Conservation (phyloP, 2,888 invertebrate genomes). For the Pristionchus maxplancki region DNA sequence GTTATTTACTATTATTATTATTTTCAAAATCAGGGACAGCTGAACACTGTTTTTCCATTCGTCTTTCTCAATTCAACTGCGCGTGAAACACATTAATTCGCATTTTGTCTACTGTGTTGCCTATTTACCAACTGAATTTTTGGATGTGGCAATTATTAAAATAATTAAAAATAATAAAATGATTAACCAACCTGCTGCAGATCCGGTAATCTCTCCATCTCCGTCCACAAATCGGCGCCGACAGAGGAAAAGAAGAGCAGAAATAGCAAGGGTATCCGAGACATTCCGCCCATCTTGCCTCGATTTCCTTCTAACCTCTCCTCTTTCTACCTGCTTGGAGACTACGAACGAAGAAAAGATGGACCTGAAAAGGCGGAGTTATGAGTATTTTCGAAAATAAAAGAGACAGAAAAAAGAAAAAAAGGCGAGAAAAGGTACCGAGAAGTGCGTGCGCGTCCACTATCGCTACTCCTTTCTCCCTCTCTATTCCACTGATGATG, state of each 20-base stretch:
- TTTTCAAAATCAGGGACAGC: too few relatives aligned
- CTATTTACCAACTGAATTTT: too few relatives aligned
- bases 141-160: too few relatives aligned
- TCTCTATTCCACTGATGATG: neutral
- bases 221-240: conserved; percentile 71
- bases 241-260: conserved; percentile 50
- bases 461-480: neutral
- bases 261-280: neutral
- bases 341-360: neutral
- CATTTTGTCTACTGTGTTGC: too few relatives aligned
- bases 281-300: neutral
- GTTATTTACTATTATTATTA: too few relatives aligned
- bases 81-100: too few relatives aligned
- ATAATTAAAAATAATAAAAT: neutral
- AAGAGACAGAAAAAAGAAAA: neutral
- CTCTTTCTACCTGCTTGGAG: neutral
- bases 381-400: neutral
- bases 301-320: neutral
- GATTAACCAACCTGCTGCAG: conserved; percentile 71
- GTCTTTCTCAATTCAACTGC: too few relatives aligned
- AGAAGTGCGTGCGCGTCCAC: neutral
- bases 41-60: too few relatives aligned
- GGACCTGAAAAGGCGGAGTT: neutral
- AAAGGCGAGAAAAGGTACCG: neutral
- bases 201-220: conserved; percentile 74